These are phyloP conservation scores for Ophonus ardosiacus DNA, from an alignment of 2,888 invertebrate genomes.

Conservation along the genomic window DNA sequence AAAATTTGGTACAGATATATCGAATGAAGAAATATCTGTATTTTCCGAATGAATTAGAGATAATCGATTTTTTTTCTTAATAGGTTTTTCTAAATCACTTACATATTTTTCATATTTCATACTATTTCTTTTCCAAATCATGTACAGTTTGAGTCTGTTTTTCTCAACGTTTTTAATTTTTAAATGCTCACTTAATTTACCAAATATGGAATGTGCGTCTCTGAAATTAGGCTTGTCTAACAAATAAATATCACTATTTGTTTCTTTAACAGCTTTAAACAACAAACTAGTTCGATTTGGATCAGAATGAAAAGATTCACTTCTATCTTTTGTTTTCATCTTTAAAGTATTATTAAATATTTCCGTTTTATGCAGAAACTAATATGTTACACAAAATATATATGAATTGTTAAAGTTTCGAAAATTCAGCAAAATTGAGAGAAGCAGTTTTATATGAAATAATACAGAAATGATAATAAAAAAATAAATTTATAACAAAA, in stretches of 20 bases:
- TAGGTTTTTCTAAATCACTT: background rate
- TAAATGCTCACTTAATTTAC: background rate
- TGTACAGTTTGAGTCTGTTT: background rate
- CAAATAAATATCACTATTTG: background rate
- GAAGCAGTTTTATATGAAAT: too few relatives aligned
- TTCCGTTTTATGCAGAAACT: too few relatives aligned
- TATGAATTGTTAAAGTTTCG: too few relatives aligned
- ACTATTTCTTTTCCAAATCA: background rate
- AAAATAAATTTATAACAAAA: too few relatives aligned
- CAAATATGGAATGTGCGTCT: background rate
- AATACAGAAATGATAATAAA: too few relatives aligned
- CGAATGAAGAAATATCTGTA: background rate
- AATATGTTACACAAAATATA: too few relatives aligned
- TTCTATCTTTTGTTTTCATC: background rate
- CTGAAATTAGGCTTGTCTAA: background rate
- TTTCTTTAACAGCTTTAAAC: background rate
- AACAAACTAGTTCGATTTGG: background rate
- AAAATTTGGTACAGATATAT: too few relatives aligned
- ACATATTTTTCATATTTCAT: background rate
- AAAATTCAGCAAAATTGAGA: too few relatives aligned
- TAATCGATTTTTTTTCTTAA: background rate
- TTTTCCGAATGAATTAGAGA: background rate
- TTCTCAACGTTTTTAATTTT: background rate
- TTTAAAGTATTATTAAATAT: background rate
- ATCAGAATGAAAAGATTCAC: background rate